Percentiles rank a stretch among this genome's conserved stretches.
phyloP scores from a whole-genome alignment of 2,113 vertebrate genomes.

The Plotosus lineatus region DNA sequence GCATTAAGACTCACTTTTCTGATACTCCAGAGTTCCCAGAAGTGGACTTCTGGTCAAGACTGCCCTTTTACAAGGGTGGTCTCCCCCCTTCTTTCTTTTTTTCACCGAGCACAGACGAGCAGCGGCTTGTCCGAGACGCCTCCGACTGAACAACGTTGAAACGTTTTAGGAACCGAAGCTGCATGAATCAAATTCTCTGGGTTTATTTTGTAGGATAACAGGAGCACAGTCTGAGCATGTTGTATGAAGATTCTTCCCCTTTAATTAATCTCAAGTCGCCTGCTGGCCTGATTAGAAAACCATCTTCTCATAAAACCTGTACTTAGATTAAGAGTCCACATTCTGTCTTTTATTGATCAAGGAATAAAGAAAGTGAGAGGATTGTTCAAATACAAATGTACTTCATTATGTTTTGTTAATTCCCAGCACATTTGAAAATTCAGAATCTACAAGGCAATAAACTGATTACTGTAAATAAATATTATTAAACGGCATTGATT shows the following conservation, averaged over 20 bases:
- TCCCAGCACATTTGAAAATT: background rate
- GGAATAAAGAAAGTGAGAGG: background rate
- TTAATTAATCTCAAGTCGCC: background rate
- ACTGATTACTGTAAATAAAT: background rate
- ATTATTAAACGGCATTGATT: background rate
- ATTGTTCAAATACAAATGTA: background rate
- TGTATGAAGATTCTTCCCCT: background rate
- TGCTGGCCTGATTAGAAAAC: background rate
- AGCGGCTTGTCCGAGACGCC: background rate
- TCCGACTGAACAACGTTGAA: background rate
- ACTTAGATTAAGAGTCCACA: background rate
- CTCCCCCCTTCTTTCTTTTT: no score
- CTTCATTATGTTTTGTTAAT: background rate
- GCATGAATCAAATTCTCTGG: background rate
- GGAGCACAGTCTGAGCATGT: background rate
- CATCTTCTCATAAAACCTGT: background rate
- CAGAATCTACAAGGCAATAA: conserved; percentile 16
- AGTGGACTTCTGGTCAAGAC: conserved; percentile 7
- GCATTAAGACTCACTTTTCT: conserved; percentile 3
- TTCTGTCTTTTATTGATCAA: background rate
- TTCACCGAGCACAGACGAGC: background rate
- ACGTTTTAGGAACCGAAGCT: background rate
- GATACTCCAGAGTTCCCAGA: conserved; percentile 1
- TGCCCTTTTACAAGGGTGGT: background rate
- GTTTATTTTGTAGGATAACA: background rate